Conservation (phyloP, 2,888 invertebrate species). For the Tenthredo scrophulariae region DNA sequence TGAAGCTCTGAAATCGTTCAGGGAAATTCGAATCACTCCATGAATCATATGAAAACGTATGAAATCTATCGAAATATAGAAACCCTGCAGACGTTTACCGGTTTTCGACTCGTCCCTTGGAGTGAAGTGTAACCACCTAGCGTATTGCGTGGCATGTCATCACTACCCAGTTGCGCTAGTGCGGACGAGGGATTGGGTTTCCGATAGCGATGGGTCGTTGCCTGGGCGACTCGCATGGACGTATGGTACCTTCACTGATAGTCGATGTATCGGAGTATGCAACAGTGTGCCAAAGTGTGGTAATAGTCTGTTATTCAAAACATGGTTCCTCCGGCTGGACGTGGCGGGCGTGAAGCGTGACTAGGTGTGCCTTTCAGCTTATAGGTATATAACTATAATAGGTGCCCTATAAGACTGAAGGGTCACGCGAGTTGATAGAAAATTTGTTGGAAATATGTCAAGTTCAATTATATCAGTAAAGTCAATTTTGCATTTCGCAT, state of each 20-base stretch:
- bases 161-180: background rate
- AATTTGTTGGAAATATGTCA: slow-evolving; percentile 33
- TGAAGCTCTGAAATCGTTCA: background rate
- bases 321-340: background rate
- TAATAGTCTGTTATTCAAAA: slow-evolving; percentile 7
- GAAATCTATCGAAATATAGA: background rate
- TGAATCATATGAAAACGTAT: background rate
- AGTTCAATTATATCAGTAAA: slow-evolving; percentile 26
- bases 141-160: background rate
- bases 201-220: background rate
- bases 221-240: slow-evolving; percentile 9
- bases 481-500: slow-evolving; percentile 17
- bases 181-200: background rate
- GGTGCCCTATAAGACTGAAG: background rate
- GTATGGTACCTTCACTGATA: background rate
- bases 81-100: background rate
- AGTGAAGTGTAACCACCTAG: background rate
- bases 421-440: slow-evolving; percentile 41
- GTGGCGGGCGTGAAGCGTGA: slow-evolving; percentile 25
- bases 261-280: background rate
- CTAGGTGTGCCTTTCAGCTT: background rate
- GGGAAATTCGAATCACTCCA: background rate
- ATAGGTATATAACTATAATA: background rate
- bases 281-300: background rate
- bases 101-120: background rate